Percentiles rank a stretch among this genome's conserved stretches.
These are phyloP conservation scores for Mus pahari DNA, from an alignment of 2,113 vertebrate species.

Conservation along the genomic window DNA sequence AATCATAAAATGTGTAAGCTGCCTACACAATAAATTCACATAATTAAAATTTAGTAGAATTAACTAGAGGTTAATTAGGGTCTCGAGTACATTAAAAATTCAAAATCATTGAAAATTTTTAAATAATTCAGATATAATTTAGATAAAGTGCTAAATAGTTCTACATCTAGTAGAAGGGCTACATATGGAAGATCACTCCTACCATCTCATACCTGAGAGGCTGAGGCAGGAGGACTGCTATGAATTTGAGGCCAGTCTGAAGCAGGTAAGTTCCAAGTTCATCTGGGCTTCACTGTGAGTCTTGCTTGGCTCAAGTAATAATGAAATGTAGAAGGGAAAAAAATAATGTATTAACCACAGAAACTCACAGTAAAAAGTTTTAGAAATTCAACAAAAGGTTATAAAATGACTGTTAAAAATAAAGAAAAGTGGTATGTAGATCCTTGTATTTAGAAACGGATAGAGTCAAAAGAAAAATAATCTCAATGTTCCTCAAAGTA, in stretches of 20 bases:
- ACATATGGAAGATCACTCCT: neutral
- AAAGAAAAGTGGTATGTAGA: neutral
- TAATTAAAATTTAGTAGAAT: neutral
- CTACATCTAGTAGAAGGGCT: neutral
- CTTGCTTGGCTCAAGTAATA: neutral
- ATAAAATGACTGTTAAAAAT: neutral
- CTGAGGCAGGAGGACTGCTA: neutral
- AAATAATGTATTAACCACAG: neutral
- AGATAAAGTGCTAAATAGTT: too few species aligned
- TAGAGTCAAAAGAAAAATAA: constrained; percentile 21
- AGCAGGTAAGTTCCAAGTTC: neutral
- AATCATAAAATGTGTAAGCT: neutral
- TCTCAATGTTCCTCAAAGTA: neutral
- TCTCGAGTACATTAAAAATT: neutral
- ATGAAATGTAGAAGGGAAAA: neutral
- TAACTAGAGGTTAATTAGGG: neutral
- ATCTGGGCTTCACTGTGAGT: neutral
- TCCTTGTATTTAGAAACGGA: neutral
- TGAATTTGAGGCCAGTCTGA: neutral
- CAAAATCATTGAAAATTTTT: neutral
- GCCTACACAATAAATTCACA: neutral
- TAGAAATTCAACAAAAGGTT: neutral
- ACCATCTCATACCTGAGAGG: too few species aligned
- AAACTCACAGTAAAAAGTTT: neutral
- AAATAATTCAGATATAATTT: neutral